phyloP scores from a whole-genome alignment of 2,888 invertebrate species.

The Tetranychus truncatus region DNA sequence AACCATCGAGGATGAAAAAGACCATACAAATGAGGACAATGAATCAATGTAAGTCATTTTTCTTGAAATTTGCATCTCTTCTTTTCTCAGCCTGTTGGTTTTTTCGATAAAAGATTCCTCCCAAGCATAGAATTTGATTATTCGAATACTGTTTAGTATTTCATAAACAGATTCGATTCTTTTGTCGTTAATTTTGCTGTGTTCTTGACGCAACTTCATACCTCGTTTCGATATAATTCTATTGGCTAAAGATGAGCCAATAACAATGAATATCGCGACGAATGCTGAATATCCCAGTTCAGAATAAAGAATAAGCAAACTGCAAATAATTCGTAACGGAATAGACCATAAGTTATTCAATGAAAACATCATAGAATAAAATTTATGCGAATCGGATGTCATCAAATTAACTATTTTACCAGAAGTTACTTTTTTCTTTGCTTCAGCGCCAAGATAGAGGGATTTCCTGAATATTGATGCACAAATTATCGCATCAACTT shows the following conservation, averaged over 20 bases:
- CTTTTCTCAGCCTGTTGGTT: slow-evolving; percentile 19
- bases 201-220: slow-evolving; percentile 55
- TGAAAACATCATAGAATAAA: slow-evolving; percentile 46
- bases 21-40: slow-evolving; percentile 23
- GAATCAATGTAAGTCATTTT: slow-evolving; percentile 23
- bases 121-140: slow-evolving; percentile 25
- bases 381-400: slow-evolving; percentile 75
- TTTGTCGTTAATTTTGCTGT: slow-evolving; percentile 67
- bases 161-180: slow-evolving; percentile 83
- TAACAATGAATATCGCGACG: slow-evolving; percentile 77
- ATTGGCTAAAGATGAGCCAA: slow-evolving; percentile 74
- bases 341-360: slow-evolving; percentile 64
- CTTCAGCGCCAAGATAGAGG: slow-evolving; percentile 27
- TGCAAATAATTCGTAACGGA: slow-evolving; percentile 66
- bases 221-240: slow-evolving; percentile 62
- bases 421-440: slow-evolving; percentile 44
- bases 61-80: slow-evolving; percentile 21
- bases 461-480: slow-evolving; percentile 66
- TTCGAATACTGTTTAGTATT: slow-evolving; percentile 71
- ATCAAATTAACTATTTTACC: slow-evolving; percentile 82
- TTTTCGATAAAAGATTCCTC: slow-evolving; percentile 24
- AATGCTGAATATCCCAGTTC: slow-evolving; percentile 43
- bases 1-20: slow-evolving; percentile 25
- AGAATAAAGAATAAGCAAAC: slow-evolving; percentile 54
- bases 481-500: slow-evolving; percentile 66